Base-by-base conservation (phyloP, 1,140 invertebrate species). In the Acromyrmex charruanus region DNA sequence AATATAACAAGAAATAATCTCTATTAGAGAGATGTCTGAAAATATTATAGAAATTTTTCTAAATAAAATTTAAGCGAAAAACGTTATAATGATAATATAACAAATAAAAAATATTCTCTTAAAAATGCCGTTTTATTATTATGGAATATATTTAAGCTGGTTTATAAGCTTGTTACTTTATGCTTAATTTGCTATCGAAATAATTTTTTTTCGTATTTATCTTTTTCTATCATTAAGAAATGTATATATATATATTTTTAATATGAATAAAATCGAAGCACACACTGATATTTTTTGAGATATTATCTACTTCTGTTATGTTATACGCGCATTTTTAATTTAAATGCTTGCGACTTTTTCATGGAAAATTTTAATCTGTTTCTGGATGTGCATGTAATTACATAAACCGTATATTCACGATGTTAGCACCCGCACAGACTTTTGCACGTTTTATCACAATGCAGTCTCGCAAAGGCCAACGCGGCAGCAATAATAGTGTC, bases 401-500 rank as follows among this genome's bases (percentile, higher is more conserved):
- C 51, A 55, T 61, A 86, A 89, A 68, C 61, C 55, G 65, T 53
- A 55, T 39, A 66, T 81, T 10, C 63, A 21, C 66, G 21, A 69
- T 5, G 51, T n/a, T 68, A 63, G 69, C 39, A n/a, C 21, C 28
- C 28, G 61, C 28, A 39, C 16, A 77, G 75, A 89, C 68, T 89
- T 90, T 90, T 89, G 75, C 71, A 65, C 79, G 75, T 89, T 90
- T 89, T 35, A 69, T 84, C 80, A 44, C 25, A 55, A 39, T 35
- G 87, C 49, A n/a, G 77, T 88, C 75, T 89, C 72, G 88, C 71
- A 39, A 79, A 39, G 18, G 31, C 25, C 59, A 59, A 59, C 10
- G 49, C 58, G 10, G 53, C 49, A 31, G 88, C 81, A 90, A 90
- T 89, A 90, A 90, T 90, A 89, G 86, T 89, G 72, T 63, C 71